phyloP scores from a whole-genome alignment of 1,140 invertebrate genomes.

The Colletes latitarsis region DNA sequence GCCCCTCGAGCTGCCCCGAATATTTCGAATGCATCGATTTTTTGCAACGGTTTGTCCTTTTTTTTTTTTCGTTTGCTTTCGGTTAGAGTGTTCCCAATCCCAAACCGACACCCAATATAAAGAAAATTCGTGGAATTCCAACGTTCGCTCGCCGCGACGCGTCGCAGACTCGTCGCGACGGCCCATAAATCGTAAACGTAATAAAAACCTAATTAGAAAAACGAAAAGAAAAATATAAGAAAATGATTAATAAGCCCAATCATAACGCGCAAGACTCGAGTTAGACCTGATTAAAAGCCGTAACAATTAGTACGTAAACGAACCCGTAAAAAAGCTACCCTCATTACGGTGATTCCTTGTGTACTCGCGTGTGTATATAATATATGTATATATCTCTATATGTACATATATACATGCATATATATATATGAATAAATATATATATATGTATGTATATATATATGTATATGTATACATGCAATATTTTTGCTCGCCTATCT shows the following conservation, averaged over 20 bases:
- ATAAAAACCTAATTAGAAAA: constrained; percentile 51
- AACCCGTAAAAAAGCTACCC: constrained; percentile 52
- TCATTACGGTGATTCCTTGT: constrained; percentile 40
- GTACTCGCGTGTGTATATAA: constrained; percentile 44
- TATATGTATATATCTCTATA: constrained; percentile 45
- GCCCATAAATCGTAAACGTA: constrained; percentile 21
- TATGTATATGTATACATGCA: constrained; percentile 49
- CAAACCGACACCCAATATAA: constrained; percentile 72
- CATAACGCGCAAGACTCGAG: constrained; percentile 60
- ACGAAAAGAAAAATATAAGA: constrained; percentile 18
- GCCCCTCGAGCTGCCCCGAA: constrained; percentile 24
- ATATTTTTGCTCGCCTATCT: constrained; percentile 47
- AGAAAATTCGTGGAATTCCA: constrained; percentile 49
- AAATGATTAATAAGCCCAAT: constrained; percentile 65
- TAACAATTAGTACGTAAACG: constrained; percentile 57
- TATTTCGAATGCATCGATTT: constrained; percentile 34
- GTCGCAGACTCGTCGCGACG: neutral
- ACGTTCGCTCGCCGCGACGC: constrained; percentile 27
- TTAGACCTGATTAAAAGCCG: constrained; percentile 63
- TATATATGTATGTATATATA: constrained; percentile 16
- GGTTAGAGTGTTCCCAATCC: constrained; percentile 72
- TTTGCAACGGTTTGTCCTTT: constrained; percentile 32
- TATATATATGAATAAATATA: constrained; percentile 34
- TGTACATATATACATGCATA: neutral
- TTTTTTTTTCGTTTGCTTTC: constrained; percentile 64